Evolutionary conservation across 2,888 invertebrate genomes (phyloP).

Genomic region (Molorchus minor): DNA sequence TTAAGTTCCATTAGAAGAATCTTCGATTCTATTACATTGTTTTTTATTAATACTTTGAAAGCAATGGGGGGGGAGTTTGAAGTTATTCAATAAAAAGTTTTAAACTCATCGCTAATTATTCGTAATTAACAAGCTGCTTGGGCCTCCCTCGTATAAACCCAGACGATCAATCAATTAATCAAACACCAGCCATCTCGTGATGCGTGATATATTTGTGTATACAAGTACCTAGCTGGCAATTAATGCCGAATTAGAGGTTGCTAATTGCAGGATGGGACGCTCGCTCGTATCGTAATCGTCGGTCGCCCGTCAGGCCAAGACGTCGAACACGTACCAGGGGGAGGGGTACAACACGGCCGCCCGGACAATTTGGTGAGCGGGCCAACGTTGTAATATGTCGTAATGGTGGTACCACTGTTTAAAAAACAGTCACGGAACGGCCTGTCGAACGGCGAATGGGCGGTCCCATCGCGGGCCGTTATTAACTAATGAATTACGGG

Average conservation of each 20-base stretch:
- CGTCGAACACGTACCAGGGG: too few relatives aligned
- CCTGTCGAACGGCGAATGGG: slow-evolving; percentile 33
- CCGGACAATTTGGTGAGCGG: slow-evolving; percentile 22
- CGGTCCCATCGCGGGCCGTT: slow-evolving; percentile 44
- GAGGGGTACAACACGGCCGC: slow-evolving; percentile 17
- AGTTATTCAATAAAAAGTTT: too few relatives aligned
- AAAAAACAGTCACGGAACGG: slow-evolving; percentile 37
- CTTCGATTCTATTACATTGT: too few relatives aligned
- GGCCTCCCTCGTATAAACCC: slow-evolving; percentile 6
- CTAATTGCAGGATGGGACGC: too few relatives aligned
- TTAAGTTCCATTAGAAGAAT: too few relatives aligned
- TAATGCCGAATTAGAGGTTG: slow-evolving; percentile 16
- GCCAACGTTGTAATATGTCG: slow-evolving; percentile 23
- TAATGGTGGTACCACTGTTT: slow-evolving; percentile 36
- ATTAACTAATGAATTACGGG: slow-evolving; percentile 56
- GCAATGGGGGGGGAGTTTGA: too few relatives aligned
- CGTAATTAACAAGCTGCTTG: neutral
- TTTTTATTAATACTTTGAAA: too few relatives aligned
- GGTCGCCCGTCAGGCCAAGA: neutral
- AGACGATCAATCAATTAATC: neutral
- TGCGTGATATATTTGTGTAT: slow-evolving; percentile 16
- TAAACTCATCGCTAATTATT: neutral
- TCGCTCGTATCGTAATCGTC: too few relatives aligned
- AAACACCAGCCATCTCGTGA: neutral
- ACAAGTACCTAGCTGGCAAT: slow-evolving; percentile 11